Base-by-base conservation (phyloP, 2,113 vertebrate species). In the Nerophis lumbriciformis region DNA sequence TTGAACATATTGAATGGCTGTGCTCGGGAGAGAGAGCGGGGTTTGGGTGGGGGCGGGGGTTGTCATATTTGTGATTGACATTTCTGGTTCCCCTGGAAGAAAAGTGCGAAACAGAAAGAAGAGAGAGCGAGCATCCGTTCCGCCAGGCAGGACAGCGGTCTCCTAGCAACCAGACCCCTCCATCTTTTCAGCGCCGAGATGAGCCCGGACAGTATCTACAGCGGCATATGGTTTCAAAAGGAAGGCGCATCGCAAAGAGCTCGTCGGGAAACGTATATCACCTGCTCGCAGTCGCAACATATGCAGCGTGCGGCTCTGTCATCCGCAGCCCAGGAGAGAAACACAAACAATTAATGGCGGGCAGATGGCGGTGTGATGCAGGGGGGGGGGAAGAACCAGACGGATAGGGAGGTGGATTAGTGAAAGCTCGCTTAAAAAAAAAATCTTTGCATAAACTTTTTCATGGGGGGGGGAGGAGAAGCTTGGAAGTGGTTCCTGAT, bases 101-200 rank as follows among this genome's bases (percentile, higher is more conserved):
- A 65, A 70, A 50, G 6, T 14, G 15, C 51, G 19, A 53, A 35
- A 50, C 37, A 53, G 5, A 47, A 54, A 47, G 21, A 39, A 53
- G 58, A 65, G 57, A 19, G 56, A 15, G 56, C 28, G 73, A 65
- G 76, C 65, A 81, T 79, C 73, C 61, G 67, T 76, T 83, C 78
- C 76, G 75, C 63, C 42, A 66, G 60, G 71, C 42, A 66, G 60
- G 71, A 70, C 73, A 28, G 77, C 83, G 37, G 87, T 88, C 72
- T 76, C 87, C 85, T 88, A 88, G 87, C 85, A 88, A 88, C 87
- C 85, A 15, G 63, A 71, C 80, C 28, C 65, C 80, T 87, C 81
- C 79, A 74, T 85, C 79, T 69, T 71, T 76, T 71, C 69, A 53
- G 51, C 15, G 0, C 14, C 1, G 73, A 71, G 75, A 82, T 59